These are phyloP conservation scores for Lamellibrachia satsuma DNA, from an alignment of 2,888 invertebrate species.

Conservation along the genomic window DNA sequence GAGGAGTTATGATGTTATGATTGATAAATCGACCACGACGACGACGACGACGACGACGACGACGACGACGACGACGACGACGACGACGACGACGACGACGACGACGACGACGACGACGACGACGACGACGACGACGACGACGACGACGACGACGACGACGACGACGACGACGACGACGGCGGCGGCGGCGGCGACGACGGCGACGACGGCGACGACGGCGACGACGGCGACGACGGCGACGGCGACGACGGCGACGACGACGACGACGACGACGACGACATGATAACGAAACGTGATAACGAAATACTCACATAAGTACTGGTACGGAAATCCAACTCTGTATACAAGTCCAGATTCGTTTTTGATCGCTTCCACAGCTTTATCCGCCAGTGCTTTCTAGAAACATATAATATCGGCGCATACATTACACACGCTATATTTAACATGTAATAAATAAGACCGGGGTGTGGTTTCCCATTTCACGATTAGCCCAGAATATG, in stretches of 20 bases:
- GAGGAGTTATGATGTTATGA: too few relatives aligned
- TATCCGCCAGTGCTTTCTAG: not conserved
- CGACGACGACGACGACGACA: not conserved
- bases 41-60: not conserved
- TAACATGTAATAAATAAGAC: too few relatives aligned
- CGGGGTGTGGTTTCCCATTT: too few relatives aligned
- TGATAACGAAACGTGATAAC: not conserved
- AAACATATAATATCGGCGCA: not conserved
- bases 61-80: not conserved
- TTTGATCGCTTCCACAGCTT: conserved; percentile 21
- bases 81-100: not conserved
- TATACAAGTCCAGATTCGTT: conserved; percentile 18
- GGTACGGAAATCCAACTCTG: not conserved
- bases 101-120: not conserved
- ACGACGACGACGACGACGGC: not conserved
- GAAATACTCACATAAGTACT: not conserved
- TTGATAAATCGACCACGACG: not conserved
- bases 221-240: not conserved
- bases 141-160: not conserved
- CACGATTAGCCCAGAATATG: too few relatives aligned
- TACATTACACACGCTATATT: not conserved
- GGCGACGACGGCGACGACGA: not conserved
- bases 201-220: not conserved
- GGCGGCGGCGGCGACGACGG: not conserved
- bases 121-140: not conserved